Conservation (phyloP, 2,797 vertebrate species). For the Myoxocephalus aenaeus region DNA sequence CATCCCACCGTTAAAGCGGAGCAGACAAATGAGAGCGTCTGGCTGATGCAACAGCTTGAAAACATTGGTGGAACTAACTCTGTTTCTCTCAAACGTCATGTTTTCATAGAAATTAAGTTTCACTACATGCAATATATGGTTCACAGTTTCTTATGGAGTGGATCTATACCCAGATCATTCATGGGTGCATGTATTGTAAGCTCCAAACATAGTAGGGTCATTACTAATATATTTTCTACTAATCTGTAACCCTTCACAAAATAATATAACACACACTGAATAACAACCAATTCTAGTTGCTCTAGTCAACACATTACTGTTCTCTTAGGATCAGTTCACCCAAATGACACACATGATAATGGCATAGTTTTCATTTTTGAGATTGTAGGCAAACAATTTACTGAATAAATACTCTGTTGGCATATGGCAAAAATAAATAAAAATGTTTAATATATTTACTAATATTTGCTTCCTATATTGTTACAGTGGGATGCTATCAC, state of each 20-base stretch:
- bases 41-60: slow-evolving; percentile 78
- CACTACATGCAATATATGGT: slow-evolving; percentile 17
- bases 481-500: slow-evolving; percentile 97
- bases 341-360: not conserved
- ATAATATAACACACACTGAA: not conserved
- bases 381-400: not conserved
- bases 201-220: not conserved
- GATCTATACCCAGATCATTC: slow-evolving; percentile 5
- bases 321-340: not conserved
- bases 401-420: not conserved
- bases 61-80: slow-evolving; percentile 54
- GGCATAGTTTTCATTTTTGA: not conserved
- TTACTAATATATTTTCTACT: not conserved
- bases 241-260: not conserved
- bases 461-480: slow-evolving; percentile 1
- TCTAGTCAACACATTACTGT: slow-evolving; percentile 15
- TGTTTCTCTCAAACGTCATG: slow-evolving; percentile 51
- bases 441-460: no score
- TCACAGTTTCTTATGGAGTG: slow-evolving; percentile 27
- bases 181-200: not conserved
- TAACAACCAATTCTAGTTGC: not conserved
- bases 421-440: not conserved
- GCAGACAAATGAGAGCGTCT: slow-evolving; percentile 71
- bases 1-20: slow-evolving; percentile 63
- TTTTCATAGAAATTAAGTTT: slow-evolving; percentile 62